Evolutionary conservation across 2,113 vertebrate genomes (phyloP), one percentile per base, ranked within the genome.

Genomic region (Solenodon paradoxus): DNA sequence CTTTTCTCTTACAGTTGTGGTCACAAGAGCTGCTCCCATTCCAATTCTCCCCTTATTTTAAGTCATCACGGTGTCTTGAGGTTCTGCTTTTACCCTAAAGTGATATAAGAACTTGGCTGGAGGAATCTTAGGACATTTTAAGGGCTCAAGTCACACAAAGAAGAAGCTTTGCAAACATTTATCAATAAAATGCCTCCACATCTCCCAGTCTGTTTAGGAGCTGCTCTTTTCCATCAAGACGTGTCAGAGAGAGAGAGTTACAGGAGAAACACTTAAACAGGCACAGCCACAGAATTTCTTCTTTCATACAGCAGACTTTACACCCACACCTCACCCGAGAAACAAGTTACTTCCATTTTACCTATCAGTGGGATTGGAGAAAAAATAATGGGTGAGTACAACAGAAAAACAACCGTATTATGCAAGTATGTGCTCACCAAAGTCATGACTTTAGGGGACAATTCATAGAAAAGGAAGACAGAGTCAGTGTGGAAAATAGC

Each of bases 101-200:
- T 24, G 83, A 74, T 42, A 51, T 5, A 66, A 17, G 11, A 42
- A 32, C 8, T 68, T 83, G 16, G 8, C 7, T 74, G 22, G 42
- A 53, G 55, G 9, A 74, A 78, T 72, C 35, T 71, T 69, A 66
- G 63, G 32, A 32, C 11, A 42, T 74, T 42, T 94, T 55, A 83
- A 26, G 69, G 49, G 16, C 63, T 90, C 59, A 92, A 72, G 16
- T 6, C 49, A 81, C 26, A 57, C 16, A 47, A 49, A 96, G 16
- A 77, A n/a, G 30, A 78, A 55, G 12, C 15, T 51, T 68, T 83
- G 20, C 45, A 96, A 79, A 63, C 16, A 64, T 19, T 55, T 78
- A 47, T 51, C 57, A 86, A 45, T 61, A 86, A 94, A 86, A 89
- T 86, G 77, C 77, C 74, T 63, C 30, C 35, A 30, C 75, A 79